Base-by-base conservation (phyloP, 2,888 invertebrate genomes). In the Germaria angustata region DNA sequence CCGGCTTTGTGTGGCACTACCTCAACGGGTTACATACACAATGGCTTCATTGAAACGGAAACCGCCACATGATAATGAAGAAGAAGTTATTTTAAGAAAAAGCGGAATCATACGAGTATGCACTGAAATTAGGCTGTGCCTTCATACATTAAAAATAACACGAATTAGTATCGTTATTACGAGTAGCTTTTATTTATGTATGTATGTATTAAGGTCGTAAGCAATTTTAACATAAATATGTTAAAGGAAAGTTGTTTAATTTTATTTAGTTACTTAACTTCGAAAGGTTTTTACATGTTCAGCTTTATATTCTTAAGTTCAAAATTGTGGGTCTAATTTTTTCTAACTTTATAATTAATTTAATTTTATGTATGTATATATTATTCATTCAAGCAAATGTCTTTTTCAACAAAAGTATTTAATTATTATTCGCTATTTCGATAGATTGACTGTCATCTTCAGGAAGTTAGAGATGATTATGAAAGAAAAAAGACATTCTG, bases 21-120 rank as follows among this genome's bases (percentile, higher is more conserved):
- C 8, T 73, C 84, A 28, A 87, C 88, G 1, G 90, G 90, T 36
- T 89, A 90, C 36, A 84, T 88, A 4, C 91, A 91, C 41, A 88
- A 87, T 36, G 88, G 88, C 57, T 90, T 87, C 73, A 86, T 90
- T 71, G 90, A 90, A 86, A 90, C 90, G 3, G 88, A 87, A 77
- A 87, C 87, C 28, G 82, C 69, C 4, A 84, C 86, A 78, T 86
- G 76, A 85, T 76, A 75, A 61, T 36, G 2, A 57, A n/a, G 13
- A 11, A 11, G 3, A 13, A n/a, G 0, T 46, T 11, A 4, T 17
- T 24, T 28, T 66, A 24, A 39, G 11, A 11, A 39, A 39, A 39
- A 11, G 13, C 11, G 11, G 9, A 20, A 49, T 9, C 3, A 11
- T 20, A n/a, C n/a, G n/a, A n/a, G n/a, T n/a, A n/a, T 39, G 17